Base-by-base conservation (phyloP, 2,888 invertebrate species). In the Lasioglossum zephyrum region DNA sequence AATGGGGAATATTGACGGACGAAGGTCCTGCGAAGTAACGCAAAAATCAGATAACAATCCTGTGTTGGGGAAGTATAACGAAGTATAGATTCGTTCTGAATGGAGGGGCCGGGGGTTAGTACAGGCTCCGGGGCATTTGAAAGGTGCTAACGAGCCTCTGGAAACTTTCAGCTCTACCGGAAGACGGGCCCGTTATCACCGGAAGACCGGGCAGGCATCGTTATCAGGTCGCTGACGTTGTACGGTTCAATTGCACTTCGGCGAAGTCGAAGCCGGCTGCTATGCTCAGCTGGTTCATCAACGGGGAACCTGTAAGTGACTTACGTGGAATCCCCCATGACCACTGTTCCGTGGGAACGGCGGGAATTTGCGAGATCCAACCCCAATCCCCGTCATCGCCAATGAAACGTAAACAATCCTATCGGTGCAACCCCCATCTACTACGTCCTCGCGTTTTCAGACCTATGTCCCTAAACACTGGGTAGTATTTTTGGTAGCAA, bases 171-270 rank as follows among this genome's bases (percentile, higher is more conserved):
- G 98, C 97, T 70, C 96, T 98, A 88, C 98, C 98, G 44, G 97
- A 97, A 92, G 97, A 97, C 92, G 98, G 97, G 53, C 98, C 98
- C n/a, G 96, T 97, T 92, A 98, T 98, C 95, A 96, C 96, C 13
- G 98, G 98, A 63, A 88, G 91, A 84, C 73, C 91, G 41, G 97
- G 98, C 49, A 96, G 97, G 90, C 97, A 97, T 31, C 97, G 98
- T 86, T 98, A 98, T 95, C 97, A 98, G 95, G 97, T 97, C 87
- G 97, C 97, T 22, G 98, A 98, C 94, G 96, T 96, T 74, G 98
- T 98, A 53, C 96, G 97, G 88, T 97, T 98, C 90, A 98, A 98
- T 95, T 98, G 98, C 95, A 98, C 98, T 9, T 98, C 98, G 60
- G 97, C 97, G 26, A 96, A 97, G 90, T 98, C 98, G 72, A 97